phyloP scores from a whole-genome alignment of 2,888 invertebrate species.

The Dryadula phaetusa region DNA sequence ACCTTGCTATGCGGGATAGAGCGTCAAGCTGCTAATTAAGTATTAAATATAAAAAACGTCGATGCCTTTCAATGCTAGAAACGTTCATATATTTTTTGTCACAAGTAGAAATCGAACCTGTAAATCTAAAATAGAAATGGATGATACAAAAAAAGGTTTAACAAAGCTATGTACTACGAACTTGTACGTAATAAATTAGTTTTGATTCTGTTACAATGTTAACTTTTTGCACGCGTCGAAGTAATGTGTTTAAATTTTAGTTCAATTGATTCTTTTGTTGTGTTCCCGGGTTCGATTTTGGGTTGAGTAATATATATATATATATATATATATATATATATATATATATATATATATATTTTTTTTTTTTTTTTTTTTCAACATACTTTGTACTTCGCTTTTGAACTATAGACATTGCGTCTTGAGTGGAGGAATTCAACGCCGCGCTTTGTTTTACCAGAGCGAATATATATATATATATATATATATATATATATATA shows the following conservation, averaged over 20 bases:
- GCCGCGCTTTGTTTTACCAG: no score
- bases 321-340: no score
- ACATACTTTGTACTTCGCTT: no score
- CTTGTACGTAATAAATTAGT: conserved; percentile 12
- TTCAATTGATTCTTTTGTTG: neutral
- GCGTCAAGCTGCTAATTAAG: no score
- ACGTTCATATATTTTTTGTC: conserved; percentile 2
- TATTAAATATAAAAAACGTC: neutral
- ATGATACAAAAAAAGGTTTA: neutral
- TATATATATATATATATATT: no score
- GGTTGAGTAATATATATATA: neutral
- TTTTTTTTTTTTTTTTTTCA: no score
- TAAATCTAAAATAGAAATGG: conserved; percentile 16
- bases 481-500: no score
- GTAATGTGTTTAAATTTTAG: neutral
- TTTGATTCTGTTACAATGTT: neutral
- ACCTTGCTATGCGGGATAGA: no score
- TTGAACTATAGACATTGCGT: no score
- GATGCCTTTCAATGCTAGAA: neutral
- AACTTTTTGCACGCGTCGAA: neutral
- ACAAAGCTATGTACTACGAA: conserved; percentile 7
- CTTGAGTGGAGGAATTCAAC: no score
- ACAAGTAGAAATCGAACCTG: conserved; percentile 4
- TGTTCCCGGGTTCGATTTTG: neutral
- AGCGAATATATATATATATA: no score